phyloP scores from a whole-genome alignment of 2,888 invertebrate species.

The Acanthosepion pharaonis region DNA sequence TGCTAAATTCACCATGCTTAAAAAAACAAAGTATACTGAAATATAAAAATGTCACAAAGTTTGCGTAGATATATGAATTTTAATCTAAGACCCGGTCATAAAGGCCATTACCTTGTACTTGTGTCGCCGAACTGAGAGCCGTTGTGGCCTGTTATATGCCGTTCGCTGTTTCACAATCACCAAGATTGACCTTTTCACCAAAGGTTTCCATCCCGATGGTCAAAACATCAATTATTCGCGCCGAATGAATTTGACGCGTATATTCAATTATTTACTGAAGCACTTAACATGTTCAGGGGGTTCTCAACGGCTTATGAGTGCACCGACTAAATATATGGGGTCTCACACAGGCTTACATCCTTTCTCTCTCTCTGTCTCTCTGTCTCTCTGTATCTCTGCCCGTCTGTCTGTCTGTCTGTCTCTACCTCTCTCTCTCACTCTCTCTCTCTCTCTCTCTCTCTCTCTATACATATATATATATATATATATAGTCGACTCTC shows the following conservation, averaged over 20 bases:
- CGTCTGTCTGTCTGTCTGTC: too few species aligned
- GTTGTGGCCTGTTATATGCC: background rate
- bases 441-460: too few species aligned
- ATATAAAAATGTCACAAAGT: too few species aligned
- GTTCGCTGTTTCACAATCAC: background rate
- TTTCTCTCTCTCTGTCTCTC: too few species aligned
- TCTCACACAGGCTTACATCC: background rate
- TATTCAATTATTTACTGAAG: background rate
- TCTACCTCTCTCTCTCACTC: too few species aligned
- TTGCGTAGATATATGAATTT: too few species aligned
- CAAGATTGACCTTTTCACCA: background rate
- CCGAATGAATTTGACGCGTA: background rate
- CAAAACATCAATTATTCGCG: background rate
- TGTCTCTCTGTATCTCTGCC: too few species aligned
- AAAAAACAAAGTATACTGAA: too few species aligned
- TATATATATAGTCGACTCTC: background rate
- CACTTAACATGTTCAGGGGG: background rate
- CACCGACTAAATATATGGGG: background rate
- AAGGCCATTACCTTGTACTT: background rate
- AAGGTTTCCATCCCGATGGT: background rate
- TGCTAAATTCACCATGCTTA: too few species aligned
- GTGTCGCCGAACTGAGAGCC: background rate
- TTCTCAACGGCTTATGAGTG: background rate
- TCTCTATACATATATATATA: background rate
- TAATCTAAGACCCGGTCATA: background rate